Base-by-base conservation (phyloP, 1,140 invertebrate species). In the Pseudobourletiella spinata region DNA sequence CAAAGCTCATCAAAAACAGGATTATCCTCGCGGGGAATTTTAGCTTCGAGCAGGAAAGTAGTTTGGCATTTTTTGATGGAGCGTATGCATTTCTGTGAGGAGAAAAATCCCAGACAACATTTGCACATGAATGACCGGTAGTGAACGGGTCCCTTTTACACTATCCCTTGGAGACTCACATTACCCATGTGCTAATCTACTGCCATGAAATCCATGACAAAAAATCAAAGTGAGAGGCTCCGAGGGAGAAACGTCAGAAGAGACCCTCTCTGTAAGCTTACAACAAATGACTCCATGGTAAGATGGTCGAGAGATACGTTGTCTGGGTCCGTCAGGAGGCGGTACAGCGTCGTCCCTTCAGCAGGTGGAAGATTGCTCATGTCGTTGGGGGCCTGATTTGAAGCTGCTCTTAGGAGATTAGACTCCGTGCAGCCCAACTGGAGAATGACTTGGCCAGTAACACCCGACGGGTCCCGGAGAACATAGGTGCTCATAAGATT, bases 361-460 rank as follows among this genome's bases (percentile, higher is more conserved):
- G 81, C 80, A 63, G 79, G 79, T 2, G 82, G 82, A 26, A 84
- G 75, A 67, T 81, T 78, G 43, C 76, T 74, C 18, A 79, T 70
- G 70, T 84, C 79, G 55, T 77, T 74, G 3, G 72, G 55, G 20
- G 71, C 67, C 70, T 80, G 79, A 67, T 76, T 79, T 56, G 78
- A 76, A 50, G 76, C 75, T 30, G 78, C 61, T 2, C 79, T 77
- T 28, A 84, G 73, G 24, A 81, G 74, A 64, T 79, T 79, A 0
- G 82, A 84, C 71, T 85, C 84, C 15, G 82, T 75, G 39, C 82
- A 74, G 2, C 84, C 84, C 14, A 85, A 71, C 71, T 85, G 83
- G 11, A 85, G 69, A 62, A 84, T 76, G 3, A 80, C 76, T 62
- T 78, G 77, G 1, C 83, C 84, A 35, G 81, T 73, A 57, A 79